Conservation (phyloP, 37 sponge, comb jelly and placozoan genomes). For the Mnemiopsis leidyi region DNA sequence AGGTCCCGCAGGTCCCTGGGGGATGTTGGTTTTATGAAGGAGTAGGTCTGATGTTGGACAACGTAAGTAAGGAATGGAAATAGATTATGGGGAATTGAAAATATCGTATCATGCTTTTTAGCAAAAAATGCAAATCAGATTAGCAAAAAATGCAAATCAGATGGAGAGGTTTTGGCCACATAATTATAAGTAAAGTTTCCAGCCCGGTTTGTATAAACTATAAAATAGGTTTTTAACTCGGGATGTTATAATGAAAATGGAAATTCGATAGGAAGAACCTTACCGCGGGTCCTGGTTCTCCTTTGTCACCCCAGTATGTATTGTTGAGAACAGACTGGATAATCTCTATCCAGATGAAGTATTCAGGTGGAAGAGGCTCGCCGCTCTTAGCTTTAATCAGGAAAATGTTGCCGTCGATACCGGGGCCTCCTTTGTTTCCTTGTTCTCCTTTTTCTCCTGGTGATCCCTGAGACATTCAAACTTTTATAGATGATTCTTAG, state of each 20-base stretch:
- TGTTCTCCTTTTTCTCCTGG: not conserved
- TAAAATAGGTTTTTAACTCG: too few relatives aligned
- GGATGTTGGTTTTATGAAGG: not conserved
- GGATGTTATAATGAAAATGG: too few relatives aligned
- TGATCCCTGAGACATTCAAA: not conserved
- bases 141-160: too few relatives aligned
- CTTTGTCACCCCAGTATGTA: not conserved
- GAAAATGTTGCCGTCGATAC: conserved; percentile 52
- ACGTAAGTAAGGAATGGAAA: too few relatives aligned
- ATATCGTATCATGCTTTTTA: too few relatives aligned
- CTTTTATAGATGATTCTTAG: too few relatives aligned
- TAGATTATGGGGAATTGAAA: too few relatives aligned
- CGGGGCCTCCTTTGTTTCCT: conserved; percentile 16
- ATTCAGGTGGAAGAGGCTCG: not conserved
- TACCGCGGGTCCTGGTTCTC: not conserved
- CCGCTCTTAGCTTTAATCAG: not conserved
- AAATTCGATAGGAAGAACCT: not conserved
- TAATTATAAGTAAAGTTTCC: too few relatives aligned
- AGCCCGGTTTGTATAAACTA: too few relatives aligned
- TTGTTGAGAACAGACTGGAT: not conserved
- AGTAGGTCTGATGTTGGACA: too few relatives aligned
- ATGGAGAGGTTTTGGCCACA: too few relatives aligned
- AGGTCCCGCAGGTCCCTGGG: not conserved
- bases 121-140: too few relatives aligned
- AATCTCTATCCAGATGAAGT: conserved; percentile 14